Evolutionary conservation across 2,113 vertebrate genomes (phyloP), one percentile per base, ranked within the genome.

Genomic region (Morone chrysops): DNA sequence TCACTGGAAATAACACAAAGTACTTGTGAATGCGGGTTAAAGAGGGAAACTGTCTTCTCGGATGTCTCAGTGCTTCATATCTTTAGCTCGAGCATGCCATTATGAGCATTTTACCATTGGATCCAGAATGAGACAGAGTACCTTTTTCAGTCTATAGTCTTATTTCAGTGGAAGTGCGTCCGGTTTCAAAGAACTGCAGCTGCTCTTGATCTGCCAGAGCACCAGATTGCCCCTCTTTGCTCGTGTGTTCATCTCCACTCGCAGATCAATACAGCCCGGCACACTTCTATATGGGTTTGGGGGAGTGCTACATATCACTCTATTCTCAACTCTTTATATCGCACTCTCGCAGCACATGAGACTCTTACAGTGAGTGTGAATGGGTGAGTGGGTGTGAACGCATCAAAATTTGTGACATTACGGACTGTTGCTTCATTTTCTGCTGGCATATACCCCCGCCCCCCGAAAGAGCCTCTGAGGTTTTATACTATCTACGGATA

Each of bases 181-280:
- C 68, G 76, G 90, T 88, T 94, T 93, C 91, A 87, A 83, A 88
- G 86, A 91, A 81, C 81, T 91, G 84, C 90, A 90, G 90, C 87
- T 89, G 92, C 91, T 93, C 85, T 86, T 91, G 86, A 88, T 92
- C 68, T 92, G 87, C 88, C 66, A 63, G 83, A 87, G 80, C 90
- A 51, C 82, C 89, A 88, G 86, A 75, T 88, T 90, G 84, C 84
- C 65, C 86, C 69, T 90, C 11, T 78, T 75, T 82, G 87, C 91
- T 84, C 84, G 68, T 83, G 75, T 53, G 92, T 89, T 93, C 81
- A 87, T 85, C 71, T 94, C 87, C 83, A 76, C 93, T 92, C 84
- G 72, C 82, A 90, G 95, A 94, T 96, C 93, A 93, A 14, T 96
- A 90, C 68, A 85, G 90, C 87, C 31, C 88, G 78, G 90, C 91